Conservation (phyloP, 2,797 vertebrate species). For the Megalops cyprinoides region DNA sequence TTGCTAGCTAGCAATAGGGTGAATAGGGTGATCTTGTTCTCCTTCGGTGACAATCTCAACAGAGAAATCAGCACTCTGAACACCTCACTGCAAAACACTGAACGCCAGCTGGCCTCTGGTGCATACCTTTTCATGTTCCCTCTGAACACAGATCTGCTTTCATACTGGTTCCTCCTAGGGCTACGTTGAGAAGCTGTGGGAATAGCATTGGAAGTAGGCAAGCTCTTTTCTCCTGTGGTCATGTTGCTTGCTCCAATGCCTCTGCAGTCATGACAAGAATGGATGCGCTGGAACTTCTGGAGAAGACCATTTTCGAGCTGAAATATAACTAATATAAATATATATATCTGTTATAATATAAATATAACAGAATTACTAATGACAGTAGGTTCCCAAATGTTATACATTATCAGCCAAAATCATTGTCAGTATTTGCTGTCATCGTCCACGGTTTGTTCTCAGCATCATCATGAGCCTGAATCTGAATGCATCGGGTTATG, state of each 20-base stretch:
- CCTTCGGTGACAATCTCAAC: slow-evolving; percentile 24
- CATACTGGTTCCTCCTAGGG: not conserved
- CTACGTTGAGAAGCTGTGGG: no score
- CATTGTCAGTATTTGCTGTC: not conserved
- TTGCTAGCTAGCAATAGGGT: no score
- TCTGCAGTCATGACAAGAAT: slow-evolving; percentile 13
- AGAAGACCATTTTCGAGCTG: slow-evolving; percentile 37
- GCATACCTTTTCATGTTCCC: not conserved
- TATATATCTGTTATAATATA: no score
- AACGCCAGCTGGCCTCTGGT: slow-evolving; percentile 27
- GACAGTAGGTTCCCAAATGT: slow-evolving; percentile 49
- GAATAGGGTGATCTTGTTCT: not conserved
- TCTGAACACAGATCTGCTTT: not conserved
- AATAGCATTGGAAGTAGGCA: not conserved
- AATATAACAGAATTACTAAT: slow-evolving; percentile 42
- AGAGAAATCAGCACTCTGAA: slow-evolving; percentile 30
- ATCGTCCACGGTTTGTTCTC: not conserved
- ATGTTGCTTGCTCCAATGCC: not conserved
- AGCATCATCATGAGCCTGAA: not conserved
- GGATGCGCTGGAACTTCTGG: slow-evolving; percentile 48
- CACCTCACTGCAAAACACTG: not conserved
- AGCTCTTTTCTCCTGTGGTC: not conserved
- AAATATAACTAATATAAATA: no score
- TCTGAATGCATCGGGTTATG: not conserved
- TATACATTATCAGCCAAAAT: not conserved